Evolutionary conservation across 1,140 invertebrate genomes (phyloP).

Genomic region (Drosophila sechellia): DNA sequence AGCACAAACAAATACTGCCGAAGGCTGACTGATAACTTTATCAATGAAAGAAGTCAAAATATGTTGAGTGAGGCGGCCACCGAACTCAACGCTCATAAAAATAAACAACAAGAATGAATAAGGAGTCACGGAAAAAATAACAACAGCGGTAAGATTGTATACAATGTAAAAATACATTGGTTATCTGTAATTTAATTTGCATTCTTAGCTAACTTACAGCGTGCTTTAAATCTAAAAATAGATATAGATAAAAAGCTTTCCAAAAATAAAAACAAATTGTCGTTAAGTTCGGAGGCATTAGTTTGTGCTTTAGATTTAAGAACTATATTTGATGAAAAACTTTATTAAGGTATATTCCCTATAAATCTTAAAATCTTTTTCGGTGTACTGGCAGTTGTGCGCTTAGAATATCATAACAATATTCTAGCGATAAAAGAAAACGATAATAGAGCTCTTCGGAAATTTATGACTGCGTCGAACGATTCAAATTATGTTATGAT

Average conservation of each 20-base stretch:
- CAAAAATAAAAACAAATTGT: no score
- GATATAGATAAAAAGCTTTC: no score
- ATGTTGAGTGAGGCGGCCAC: conserved; percentile 44
- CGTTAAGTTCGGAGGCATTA: no score
- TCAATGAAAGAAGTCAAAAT: conserved; percentile 73
- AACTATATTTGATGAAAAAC: no score
- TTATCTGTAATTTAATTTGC: background rate
- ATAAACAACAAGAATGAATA: conserved; percentile 25
- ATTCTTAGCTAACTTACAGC: no score
- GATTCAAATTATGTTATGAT: conserved; percentile 54
- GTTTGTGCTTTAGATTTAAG: no score
- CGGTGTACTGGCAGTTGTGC: conserved; percentile 34
- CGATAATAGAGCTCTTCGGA: conserved; percentile 27
- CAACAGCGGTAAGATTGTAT: background rate
- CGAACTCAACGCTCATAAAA: conserved; percentile 41
- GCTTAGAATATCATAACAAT: conserved; percentile 73
- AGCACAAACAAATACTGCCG: conserved; percentile 53
- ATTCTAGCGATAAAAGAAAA: conserved; percentile 64
- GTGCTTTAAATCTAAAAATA: no score
- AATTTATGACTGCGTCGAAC: conserved; percentile 57
- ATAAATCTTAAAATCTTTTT: background rate
- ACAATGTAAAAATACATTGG: background rate
- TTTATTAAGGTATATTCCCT: no score
- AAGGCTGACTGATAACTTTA: conserved; percentile 79
- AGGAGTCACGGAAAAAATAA: conserved; percentile 9